A percentile compares a stretch with the other conserved stretches of the same genome.
These are phyloP conservation scores for Cyclargus thomasi DNA, from an alignment of 1,140 invertebrate species.

Conservation along the genomic window DNA sequence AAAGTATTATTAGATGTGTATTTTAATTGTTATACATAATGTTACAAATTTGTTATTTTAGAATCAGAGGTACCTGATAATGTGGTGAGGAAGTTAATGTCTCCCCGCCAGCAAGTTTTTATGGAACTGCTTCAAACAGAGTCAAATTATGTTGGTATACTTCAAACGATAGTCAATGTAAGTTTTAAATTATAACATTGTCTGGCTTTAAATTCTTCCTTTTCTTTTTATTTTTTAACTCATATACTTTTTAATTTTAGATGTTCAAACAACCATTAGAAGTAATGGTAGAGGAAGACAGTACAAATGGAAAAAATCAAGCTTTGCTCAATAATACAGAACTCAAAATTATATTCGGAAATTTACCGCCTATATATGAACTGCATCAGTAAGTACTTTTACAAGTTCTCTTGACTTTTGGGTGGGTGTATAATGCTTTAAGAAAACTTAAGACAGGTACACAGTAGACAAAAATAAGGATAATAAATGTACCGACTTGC, in stretches of 20 bases:
- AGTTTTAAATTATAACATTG: constrained; percentile 25
- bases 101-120: constrained; percentile 90
- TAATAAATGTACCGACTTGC: too few relatives aligned
- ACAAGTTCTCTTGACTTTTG: too few relatives aligned
- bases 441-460: too few relatives aligned
- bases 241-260: constrained; percentile 72
- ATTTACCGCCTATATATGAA: constrained; percentile 94
- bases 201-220: not conserved
- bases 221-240: not conserved
- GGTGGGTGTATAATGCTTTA: too few relatives aligned
- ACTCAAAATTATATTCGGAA: constrained; percentile 96
- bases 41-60: constrained; percentile 28
- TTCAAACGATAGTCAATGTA: constrained; percentile 86
- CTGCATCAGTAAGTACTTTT: constrained; percentile 81
- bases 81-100: constrained; percentile 80
- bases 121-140: constrained; percentile 97
- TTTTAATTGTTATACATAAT: too few relatives aligned
- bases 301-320: constrained; percentile 71
- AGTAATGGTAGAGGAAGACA: constrained; percentile 81
- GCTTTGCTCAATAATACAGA: constrained; percentile 92
- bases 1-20: too few relatives aligned
- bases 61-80: constrained; percentile 76
- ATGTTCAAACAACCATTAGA: constrained; percentile 96
- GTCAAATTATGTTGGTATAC: constrained; percentile 96
- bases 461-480: too few relatives aligned